Evolutionary conservation across 2,797 vertebrate genomes (phyloP).

Genomic region (Poeciliopsis turneri): DNA sequence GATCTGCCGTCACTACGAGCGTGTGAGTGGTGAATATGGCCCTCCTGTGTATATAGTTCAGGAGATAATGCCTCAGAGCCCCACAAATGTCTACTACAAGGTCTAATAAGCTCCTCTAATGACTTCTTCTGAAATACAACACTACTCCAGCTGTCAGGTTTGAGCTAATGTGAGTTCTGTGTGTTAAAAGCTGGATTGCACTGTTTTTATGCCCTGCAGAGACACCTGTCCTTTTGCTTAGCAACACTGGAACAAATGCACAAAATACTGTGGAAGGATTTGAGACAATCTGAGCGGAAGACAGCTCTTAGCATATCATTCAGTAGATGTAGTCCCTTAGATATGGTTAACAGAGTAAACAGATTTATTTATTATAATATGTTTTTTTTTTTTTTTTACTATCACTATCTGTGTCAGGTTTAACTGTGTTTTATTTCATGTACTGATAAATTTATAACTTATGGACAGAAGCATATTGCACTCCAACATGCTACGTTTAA

Average conservation of each 20-base stretch:
- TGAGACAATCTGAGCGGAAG: conserved; percentile 33
- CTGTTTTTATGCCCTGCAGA: no score
- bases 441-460: conserved; percentile 10
- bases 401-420: neutral
- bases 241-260: conserved; percentile 8
- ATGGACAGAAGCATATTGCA: neutral
- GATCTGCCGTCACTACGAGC: conserved; percentile 96
- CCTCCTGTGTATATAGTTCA: conserved; percentile 98
- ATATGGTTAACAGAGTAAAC: conserved; percentile 4
- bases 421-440: conserved; percentile 28
- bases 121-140: neutral
- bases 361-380: conserved; percentile 15
- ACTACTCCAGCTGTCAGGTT: neutral
- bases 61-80: conserved; percentile 94
- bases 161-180: neutral
- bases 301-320: conserved; percentile 1
- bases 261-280: conserved; percentile 6
- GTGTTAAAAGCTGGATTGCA: conserved; percentile 4
- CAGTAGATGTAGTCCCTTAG: conserved; percentile 16
- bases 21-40: conserved; percentile 94
- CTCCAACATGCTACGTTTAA: neutral
- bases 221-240: neutral
- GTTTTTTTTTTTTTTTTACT: conserved; percentile 5
- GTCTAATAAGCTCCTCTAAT: conserved; percentile 76
- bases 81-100: conserved; percentile 93